Conservation (phyloP, 2,888 invertebrate species). For the Eilema depressum region DNA sequence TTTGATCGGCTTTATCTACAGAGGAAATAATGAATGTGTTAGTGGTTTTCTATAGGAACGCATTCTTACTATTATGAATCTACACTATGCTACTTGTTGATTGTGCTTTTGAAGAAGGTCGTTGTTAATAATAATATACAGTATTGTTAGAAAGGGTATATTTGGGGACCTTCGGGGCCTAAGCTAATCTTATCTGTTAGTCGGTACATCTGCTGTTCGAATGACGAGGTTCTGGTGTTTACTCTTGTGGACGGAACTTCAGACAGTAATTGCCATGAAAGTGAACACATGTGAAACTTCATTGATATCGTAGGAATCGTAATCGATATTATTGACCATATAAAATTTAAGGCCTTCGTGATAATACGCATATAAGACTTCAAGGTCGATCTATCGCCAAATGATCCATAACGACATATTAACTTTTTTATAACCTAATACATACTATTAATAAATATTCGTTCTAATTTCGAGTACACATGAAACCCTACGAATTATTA, state of each 20-base stretch:
- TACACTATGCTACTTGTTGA: neutral
- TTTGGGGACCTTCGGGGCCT: too few relatives aligned
- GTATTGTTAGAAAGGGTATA: too few relatives aligned
- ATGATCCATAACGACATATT: neutral
- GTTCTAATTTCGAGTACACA: neutral
- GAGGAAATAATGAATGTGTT: slow-evolving; percentile 18
- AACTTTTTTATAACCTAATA: neutral
- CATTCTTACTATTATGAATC: neutral
- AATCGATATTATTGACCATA: neutral
- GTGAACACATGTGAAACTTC: neutral
- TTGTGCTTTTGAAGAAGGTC: neutral
- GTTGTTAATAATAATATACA: too few relatives aligned
- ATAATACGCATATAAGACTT: neutral
- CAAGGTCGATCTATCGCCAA: neutral
- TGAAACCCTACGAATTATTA: neutral
- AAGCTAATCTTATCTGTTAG: too few relatives aligned
- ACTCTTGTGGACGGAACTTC: too few relatives aligned
- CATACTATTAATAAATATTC: neutral
- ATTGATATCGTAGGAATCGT: neutral
- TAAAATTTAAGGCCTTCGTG: neutral
- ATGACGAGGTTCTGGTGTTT: neutral
- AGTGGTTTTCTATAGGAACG: slow-evolving; percentile 19
- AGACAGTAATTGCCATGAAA: too few relatives aligned
- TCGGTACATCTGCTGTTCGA: too few relatives aligned
- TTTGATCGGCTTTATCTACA: slow-evolving; percentile 22